Percentiles rank a stretch among this genome's conserved stretches.
Conservation (phyloP, 2,113 vertebrate species). For the Lagopus muta region DNA sequence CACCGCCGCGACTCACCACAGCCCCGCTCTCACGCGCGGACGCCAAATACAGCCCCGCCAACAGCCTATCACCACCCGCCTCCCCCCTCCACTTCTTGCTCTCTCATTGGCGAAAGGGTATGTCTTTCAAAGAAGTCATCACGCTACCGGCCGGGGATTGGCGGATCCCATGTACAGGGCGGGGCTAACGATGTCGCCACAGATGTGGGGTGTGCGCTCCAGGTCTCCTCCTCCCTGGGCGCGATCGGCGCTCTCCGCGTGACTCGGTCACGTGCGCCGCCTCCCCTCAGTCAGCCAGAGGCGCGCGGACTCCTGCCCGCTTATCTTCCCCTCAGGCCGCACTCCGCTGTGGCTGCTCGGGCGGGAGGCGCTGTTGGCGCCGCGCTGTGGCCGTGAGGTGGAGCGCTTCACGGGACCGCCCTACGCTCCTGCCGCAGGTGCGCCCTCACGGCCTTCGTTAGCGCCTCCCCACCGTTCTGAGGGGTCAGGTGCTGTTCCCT, state of each 20-base stretch:
- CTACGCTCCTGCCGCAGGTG: background rate
- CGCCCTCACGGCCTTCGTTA: background rate
- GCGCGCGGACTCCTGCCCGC: too few relatives aligned
- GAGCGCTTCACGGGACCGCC: too few relatives aligned
- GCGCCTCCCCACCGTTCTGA: background rate
- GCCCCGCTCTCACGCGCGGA: rapidly evolving
- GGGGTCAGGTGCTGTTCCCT: rapidly evolving
- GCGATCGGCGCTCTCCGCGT: background rate
- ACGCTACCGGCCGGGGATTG: rapidly evolving
- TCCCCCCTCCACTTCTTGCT: rapidly evolving
- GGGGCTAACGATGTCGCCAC: background rate
- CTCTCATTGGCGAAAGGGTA: background rate
- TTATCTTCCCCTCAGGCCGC: too few relatives aligned
- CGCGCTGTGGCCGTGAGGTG: background rate
- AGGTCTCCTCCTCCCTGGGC: rapidly evolving
- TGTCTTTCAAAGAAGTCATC: background rate
- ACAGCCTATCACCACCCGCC: background rate
- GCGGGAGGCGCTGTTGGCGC: background rate
- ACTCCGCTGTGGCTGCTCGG: background rate
- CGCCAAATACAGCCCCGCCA: rapidly evolving
- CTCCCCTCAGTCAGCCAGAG: too few relatives aligned
- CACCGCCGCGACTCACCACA: rapidly evolving
- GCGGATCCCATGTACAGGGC: background rate
- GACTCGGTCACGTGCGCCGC: background rate
- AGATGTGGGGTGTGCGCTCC: background rate